A percentile compares a stretch with the other conserved stretches of the same genome.
phyloP scores from a whole-genome alignment of 2,888 invertebrate species.

The Phragmatobia fuliginosa region DNA sequence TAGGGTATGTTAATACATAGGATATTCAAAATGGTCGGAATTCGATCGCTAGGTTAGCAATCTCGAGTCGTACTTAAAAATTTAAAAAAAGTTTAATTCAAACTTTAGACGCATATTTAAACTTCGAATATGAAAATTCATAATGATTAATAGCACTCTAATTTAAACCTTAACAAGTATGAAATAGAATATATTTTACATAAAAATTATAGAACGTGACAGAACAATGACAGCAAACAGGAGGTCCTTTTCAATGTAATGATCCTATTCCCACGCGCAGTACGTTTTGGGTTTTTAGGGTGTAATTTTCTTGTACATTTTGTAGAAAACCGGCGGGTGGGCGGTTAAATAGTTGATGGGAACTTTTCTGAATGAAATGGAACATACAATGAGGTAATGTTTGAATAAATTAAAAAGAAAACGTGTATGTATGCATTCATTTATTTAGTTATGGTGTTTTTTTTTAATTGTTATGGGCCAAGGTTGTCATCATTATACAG shows the following conservation, averaged over 20 bases:
- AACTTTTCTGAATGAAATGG: conserved; percentile 31
- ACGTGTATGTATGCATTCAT: not conserved
- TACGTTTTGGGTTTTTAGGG: conserved; percentile 38
- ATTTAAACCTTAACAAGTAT: conserved; percentile 14
- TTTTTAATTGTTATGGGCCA: not conserved
- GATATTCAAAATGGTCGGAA: too few relatives aligned
- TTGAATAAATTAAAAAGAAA: conserved; percentile 11
- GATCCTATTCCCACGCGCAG: conserved; percentile 42
- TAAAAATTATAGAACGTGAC: conserved; percentile 33
- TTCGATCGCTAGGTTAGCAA: not conserved
- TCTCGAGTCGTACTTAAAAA: not conserved
- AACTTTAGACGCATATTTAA: conserved; percentile 25
- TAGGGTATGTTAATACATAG: too few relatives aligned
- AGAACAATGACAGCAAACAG: conserved; percentile 35
- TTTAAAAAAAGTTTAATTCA: not conserved
- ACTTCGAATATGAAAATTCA: conserved; percentile 23
- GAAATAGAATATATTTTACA: conserved; percentile 1
- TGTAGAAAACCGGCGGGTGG: conserved; percentile 34
- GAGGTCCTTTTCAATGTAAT: conserved; percentile 34
- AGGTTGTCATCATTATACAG: not conserved
- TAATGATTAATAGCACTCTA: conserved; percentile 1
- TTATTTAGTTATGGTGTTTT: not conserved
- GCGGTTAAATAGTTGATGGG: conserved; percentile 26
- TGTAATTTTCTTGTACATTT: conserved; percentile 32
- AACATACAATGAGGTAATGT: not conserved